Evolutionary conservation across 2,113 vertebrate species (phyloP), one percentile per base, ranked within the genome.

Genomic region (Osmerus mordax): DNA sequence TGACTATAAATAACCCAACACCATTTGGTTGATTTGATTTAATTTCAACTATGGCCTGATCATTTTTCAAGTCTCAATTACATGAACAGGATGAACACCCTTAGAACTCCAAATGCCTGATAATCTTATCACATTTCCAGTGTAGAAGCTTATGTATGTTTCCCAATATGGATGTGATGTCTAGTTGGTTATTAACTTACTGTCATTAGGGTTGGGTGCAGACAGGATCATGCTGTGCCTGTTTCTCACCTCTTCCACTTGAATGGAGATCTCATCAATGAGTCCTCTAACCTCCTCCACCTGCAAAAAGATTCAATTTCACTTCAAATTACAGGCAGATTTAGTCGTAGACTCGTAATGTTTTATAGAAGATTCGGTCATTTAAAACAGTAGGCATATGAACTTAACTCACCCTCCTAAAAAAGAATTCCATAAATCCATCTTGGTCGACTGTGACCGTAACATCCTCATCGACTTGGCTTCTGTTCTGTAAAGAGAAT

Each of bases 151-250:
- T 9, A 47, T 0, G 41, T 2, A 4, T 32, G 41, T 47, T 47
- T 9, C 7, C 41, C 41, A 47, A 12, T 47, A 47, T 15, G 9
- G 54, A 55, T 69, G 19, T 47, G 18, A 47, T 23, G 6, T 36
- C 47, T 55, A 9, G 4, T 32, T 21, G 16, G 25, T 61, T 23
- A 61, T 23, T 61, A 51, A 90, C 96, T 91, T 87, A 98, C 97
- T 94, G 81, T 93, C 94, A 82, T 98, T 95, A 29, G 96, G 93
- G 86, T 98, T 95, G 36, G 97, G 96, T 41, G 96, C 96, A 3
- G 97, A 96, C 47, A 99, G 93, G 63, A 99, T 96, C 84, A 90
- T 92, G 90, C 96, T 96, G 89, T 99, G 96, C 19, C 94, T 93
- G 74, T 95, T 98, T 86, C 92, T 98, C 65, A 99, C 94, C 52